These are phyloP conservation scores for Crax fasciolata DNA, from an alignment of 2,797 vertebrate species.

Conservation along the genomic window DNA sequence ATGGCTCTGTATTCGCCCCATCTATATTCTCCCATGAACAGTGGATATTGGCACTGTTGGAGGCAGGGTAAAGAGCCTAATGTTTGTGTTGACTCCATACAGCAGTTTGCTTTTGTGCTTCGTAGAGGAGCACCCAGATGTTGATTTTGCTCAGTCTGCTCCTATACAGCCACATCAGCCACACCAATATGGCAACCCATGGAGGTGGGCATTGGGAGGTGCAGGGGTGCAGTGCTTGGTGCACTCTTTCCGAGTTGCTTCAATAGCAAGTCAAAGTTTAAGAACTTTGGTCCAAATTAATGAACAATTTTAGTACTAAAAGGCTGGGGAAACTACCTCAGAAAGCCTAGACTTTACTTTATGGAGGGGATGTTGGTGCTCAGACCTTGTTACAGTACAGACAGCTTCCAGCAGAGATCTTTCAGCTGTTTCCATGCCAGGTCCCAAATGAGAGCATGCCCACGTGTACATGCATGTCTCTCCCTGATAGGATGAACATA, in stretches of 20 bases:
- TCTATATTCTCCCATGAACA: neutral
- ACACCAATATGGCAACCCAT: fast-evolving
- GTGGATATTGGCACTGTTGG: fast-evolving
- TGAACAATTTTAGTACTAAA: neutral
- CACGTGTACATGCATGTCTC: neutral
- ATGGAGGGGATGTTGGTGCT: neutral
- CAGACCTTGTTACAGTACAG: neutral
- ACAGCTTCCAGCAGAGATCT: neutral
- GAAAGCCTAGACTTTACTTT: neutral
- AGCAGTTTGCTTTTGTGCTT: neutral
- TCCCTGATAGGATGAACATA: neutral
- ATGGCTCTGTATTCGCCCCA: neutral
- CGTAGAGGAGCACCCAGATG: neutral
- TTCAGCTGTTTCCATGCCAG: neutral
- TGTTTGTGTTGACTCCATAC: neutral
- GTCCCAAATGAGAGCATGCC: neutral
- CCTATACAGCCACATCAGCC: neutral
- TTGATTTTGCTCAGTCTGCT: neutral
- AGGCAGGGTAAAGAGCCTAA: neutral
- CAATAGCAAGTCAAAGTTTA: neutral
- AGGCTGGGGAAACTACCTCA: neutral
- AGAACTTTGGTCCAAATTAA: neutral
- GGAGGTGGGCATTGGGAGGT: neutral
- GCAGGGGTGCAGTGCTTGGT: neutral
- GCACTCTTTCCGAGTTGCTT: neutral